Percentiles rank a stretch among this genome's conserved stretches.
Evolutionary conservation across 2,888 invertebrate genomes (phyloP).

Genomic region (Malachius bipustulatus): DNA sequence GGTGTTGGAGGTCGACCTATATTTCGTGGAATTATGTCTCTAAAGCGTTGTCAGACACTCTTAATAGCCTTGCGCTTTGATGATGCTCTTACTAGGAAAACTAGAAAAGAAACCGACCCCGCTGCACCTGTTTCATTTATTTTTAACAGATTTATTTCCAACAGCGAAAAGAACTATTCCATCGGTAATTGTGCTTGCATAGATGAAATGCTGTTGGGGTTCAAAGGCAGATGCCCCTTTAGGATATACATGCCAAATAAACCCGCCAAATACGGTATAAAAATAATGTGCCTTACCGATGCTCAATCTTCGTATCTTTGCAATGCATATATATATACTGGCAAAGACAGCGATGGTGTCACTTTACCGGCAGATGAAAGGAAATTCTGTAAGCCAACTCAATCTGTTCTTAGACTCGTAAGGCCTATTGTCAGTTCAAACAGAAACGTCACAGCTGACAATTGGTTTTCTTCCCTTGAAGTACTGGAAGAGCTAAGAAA

Average conservation of each 20-base stretch:
- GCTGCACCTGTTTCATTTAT: background rate
- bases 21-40: no score
- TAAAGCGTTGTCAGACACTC: background rate
- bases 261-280: background rate
- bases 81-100: background rate
- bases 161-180: background rate
- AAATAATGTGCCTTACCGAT: background rate
- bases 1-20: no score
- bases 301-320: background rate
- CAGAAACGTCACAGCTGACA: conserved; percentile 1
- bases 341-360: conserved; percentile 1
- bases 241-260: background rate
- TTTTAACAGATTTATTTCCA: background rate
- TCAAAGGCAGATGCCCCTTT: background rate
- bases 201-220: background rate
- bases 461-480: background rate
- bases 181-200: background rate
- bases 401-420: background rate
- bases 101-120: background rate
- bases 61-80: background rate
- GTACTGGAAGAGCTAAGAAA: background rate
- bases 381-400: background rate
- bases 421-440: background rate
- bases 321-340: background rate
- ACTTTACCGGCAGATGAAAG: background rate